Base-by-base conservation (phyloP, 2,888 invertebrate genomes). In the Oxytorus armatus region DNA sequence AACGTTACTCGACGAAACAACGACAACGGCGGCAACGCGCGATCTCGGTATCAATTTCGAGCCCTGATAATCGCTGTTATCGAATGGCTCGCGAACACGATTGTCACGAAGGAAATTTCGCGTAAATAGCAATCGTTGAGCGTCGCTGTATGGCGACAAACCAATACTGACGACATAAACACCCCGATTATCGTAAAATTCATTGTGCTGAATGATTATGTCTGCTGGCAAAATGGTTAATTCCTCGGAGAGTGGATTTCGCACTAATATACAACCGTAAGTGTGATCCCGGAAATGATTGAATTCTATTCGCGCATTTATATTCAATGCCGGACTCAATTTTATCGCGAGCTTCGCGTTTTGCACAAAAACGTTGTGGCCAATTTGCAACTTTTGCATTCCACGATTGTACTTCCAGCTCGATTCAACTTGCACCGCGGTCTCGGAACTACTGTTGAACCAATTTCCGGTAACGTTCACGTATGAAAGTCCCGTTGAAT, bases 391-490 rank as follows among this genome's bases (percentile, higher is more conserved):
- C 82, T 94, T 92, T 65, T 94, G 93, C 0, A 92, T 89, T 18
- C 93, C 93, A 73, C 93, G 92, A 78, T 92, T 93, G 82, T 92
- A 88, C 85, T 92, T 93, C 96, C 97, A 98, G 92, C 98, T 98
- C 0, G 98, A 96, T 77, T 96, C 94, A 72, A 98, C 93, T 88
- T 97, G 96, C 29, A 99, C 92, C 0, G 96, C 97, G 79, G 96
- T 96, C 86, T 95, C 95, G 29, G 94, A 90, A 85, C 97, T 97
- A 57, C 95, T 95, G 85, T 96, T 96, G 90, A 99, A 98, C 92
- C 94, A 95, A 90, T 97, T 98, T n/a, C 96, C 96, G 0, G 97
- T 98, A n/a, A 98, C 94, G 91, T 99, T 99, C 0, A 98, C 95
- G 93, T 96, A 95, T 53, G 96, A 95, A 86, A 95, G 94, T 3